phyloP scores from a whole-genome alignment of 1,140 invertebrate species.

The Ceratoteleas bidentatus region DNA sequence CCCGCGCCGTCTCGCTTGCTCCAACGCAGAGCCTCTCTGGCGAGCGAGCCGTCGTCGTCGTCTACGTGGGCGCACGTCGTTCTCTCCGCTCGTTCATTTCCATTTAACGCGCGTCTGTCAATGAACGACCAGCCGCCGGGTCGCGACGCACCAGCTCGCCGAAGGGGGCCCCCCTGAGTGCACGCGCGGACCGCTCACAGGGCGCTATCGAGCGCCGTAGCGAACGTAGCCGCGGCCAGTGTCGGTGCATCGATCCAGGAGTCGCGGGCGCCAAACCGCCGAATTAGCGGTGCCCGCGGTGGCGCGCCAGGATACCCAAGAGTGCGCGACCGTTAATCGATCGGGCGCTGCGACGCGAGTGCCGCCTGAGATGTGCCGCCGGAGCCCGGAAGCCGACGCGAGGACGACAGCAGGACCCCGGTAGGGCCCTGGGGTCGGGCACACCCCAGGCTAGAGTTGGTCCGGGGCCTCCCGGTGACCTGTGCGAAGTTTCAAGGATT shows the following conservation, averaged over 20 bases:
- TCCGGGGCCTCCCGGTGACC: no score
- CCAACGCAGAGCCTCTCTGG: no score
- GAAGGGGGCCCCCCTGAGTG: slow-evolving; percentile 7
- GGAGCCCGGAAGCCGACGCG: no score
- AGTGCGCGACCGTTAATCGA: slow-evolving; percentile 24
- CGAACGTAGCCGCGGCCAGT: slow-evolving; percentile 50
- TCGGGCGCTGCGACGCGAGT: background rate
- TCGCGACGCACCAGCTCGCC: background rate
- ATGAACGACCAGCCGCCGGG: slow-evolving; percentile 33
- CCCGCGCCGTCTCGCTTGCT: no score
- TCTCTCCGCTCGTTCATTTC: slow-evolving; percentile 54
- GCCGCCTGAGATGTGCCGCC: background rate
- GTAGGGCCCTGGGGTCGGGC: no score
- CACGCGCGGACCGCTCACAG: slow-evolving; percentile 24
- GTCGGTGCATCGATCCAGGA: slow-evolving; percentile 60
- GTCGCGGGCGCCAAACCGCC: slow-evolving; percentile 32
- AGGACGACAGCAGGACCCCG: no score
- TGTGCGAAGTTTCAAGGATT: no score
- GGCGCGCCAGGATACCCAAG: slow-evolving; percentile 59
- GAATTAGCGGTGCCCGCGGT: slow-evolving; percentile 41
- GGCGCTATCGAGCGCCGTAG: background rate
- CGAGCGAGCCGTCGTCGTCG: no score
- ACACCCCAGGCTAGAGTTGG: no score
- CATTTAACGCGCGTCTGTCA: slow-evolving; percentile 63
- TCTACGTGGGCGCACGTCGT: no score